Evolutionary conservation across 2,888 invertebrate species (phyloP), one percentile per base, ranked within the genome.

Genomic region (Torymus tubicola): DNA sequence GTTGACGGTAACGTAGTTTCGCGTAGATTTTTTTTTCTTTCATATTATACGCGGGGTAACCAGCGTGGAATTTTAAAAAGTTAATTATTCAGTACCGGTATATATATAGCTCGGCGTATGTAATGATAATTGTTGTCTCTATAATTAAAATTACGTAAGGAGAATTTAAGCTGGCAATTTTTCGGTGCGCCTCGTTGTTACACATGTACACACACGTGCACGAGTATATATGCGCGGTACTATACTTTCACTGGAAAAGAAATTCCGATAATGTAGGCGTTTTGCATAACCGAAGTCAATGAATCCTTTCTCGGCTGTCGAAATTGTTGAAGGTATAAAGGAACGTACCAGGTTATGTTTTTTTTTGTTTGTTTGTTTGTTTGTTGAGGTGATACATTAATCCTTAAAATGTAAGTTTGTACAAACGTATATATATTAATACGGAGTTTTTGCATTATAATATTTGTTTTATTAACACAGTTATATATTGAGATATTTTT

Each of bases 361-460:
- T n/a, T n/a, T n/a, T n/a, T n/a, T n/a, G n/a, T n/a, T n/a, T n/a
- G n/a, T n/a, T n/a, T n/a, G n/a, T 31, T 31, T 31, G 3, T 1
- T 31, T 31, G 42, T 67, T 2, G 42, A 64, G 50, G 18, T 69
- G 57, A 69, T n/a, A 60, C n/a, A 74, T 80, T 80, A 80, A 80
- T 80, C 75, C 16, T 55, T 68, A 76, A 10, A 14, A 67, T 31
- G 31, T 80, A 76, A 76, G 80, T 71, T 76, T 80, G 76, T 80
- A 76, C 60, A 76, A 76, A 80, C 31, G n/a, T n/a, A n/a, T n/a
- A n/a, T n/a, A 31, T 12, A 80, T 69, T 79, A 79, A 79, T 78
- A 72, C 68, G 68, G 63, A 73, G 63, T 57, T 55, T 57, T 1
- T 2, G 2, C n/a, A 42, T 12, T 18, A 16, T 10, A 18, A 16